phyloP scores from a whole-genome alignment of 2,113 vertebrate genomes.

The Prinia subflava region DNA sequence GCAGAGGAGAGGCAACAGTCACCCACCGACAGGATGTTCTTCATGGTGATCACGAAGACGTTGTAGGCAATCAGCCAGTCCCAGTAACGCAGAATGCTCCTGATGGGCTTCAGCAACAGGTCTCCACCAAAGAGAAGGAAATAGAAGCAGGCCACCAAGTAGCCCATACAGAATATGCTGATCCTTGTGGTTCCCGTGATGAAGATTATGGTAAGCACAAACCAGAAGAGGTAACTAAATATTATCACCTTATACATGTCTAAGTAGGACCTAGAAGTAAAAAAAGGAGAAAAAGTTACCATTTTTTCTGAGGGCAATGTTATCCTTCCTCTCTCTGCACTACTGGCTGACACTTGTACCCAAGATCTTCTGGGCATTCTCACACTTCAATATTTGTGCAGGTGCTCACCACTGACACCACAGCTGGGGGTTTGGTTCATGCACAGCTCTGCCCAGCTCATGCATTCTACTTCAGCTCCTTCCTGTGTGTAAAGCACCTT shows the following conservation, averaged over 20 bases:
- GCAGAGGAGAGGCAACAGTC: not conserved
- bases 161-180: constrained; percentile 98
- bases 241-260: constrained; percentile 97
- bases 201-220: constrained; percentile 98
- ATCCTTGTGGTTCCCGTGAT: constrained; percentile 97
- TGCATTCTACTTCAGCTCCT: not conserved
- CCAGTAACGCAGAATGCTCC: constrained; percentile 94
- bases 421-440: not conserved
- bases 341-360: not conserved
- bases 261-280: constrained; percentile 87
- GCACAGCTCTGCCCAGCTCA: not conserved
- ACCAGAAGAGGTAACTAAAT: constrained; percentile 99
- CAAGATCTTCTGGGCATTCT: not conserved
- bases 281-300: not conserved
- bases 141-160: constrained; percentile 97
- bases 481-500: not conserved
- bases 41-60: constrained; percentile 98
- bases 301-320: not conserved
- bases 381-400: not conserved
- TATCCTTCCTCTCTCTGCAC: not conserved
- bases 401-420: not conserved
- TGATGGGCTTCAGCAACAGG: constrained; percentile 92
- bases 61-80: constrained; percentile 99
- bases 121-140: constrained; percentile 97
- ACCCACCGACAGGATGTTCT: constrained; percentile 94